Evolutionary conservation across 2,888 invertebrate genomes (phyloP).

Genomic region (Drosophila antonietae): DNA sequence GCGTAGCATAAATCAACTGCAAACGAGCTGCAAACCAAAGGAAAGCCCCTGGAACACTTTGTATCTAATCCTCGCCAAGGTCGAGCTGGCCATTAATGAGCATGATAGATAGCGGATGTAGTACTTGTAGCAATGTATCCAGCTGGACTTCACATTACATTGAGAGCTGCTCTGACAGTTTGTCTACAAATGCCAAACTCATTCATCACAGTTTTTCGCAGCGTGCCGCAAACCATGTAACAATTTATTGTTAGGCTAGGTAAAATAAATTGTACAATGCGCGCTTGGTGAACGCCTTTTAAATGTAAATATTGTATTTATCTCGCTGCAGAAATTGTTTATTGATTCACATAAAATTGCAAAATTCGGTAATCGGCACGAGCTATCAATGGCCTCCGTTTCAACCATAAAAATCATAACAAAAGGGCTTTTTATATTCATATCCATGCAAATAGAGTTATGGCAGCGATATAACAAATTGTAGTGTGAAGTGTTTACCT

Average conservation of each 20-base stretch:
- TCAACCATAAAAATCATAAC: conserved; percentile 9
- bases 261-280: conserved; percentile 26
- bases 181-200: conserved; percentile 30
- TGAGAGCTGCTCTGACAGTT: conserved; percentile 16
- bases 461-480: not conserved
- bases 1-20: conserved; percentile 65
- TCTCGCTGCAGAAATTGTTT: conserved; percentile 52
- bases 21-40: conserved; percentile 30
- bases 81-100: conserved; percentile 50
- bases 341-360: conserved; percentile 56
- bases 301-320: conserved; percentile 62
- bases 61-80: conserved; percentile 53
- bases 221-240: conserved; percentile 25
- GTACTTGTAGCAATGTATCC: conserved; percentile 14
- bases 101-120: conserved; percentile 40
- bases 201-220: conserved; percentile 55
- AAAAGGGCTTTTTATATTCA: conserved; percentile 8
- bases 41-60: conserved; percentile 33
- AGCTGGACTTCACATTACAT: conserved; percentile 6
- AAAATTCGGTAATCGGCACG: conserved; percentile 27
- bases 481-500: conserved; percentile 32
- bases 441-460: not conserved
- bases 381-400: conserved; percentile 8
- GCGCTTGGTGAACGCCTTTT: conserved; percentile 47
- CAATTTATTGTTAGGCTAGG: conserved; percentile 46